Evolutionary conservation across 2,888 invertebrate species (phyloP), one percentile per base, ranked within the genome.

Genomic region (Pachycephus smyrnensis): DNA sequence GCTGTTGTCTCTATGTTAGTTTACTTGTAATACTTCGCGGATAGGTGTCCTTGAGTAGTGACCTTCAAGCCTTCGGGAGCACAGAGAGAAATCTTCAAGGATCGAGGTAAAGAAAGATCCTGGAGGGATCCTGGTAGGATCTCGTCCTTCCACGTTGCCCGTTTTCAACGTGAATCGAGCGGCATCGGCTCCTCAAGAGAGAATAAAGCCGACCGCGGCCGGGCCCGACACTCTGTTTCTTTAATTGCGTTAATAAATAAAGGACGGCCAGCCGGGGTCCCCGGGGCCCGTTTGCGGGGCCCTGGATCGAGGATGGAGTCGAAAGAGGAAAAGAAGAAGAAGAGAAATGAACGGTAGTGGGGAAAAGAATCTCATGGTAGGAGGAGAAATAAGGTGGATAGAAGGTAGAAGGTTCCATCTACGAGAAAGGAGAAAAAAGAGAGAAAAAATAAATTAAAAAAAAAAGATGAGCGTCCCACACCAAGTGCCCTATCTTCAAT

Each of bases 171-270:
- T 32, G 69, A 69, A 69, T 32, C 69, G 69, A 69, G 86, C 88
- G 87, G 87, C 87, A 84, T 80, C 83, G 79, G 82, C 82, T 81
- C 82, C 83, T 85, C 87, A 87, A 87, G 86, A 87, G 85, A 87
- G 88, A 88, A 89, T 87, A 90, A 90, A 89, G 90, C 86, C 89
- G 87, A 85, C 87, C 82, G 80, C 80, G 81, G 83, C 79, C 83
- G 84, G 83, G 86, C 86, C 86, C 90, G 88, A 90, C 90, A 90
- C 90, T 90, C 90, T 90, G 90, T 90, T 90, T 90, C 90, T 90
- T 90, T 90, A 90, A 90, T 90, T 90, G 90, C 90, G 89, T 90
- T 90, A 90, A 90, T 90, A 90, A 90, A 90, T 90, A 90, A 90
- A 90, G 89, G 87, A 88, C 87, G 87, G 88, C 86, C 88, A 85